phyloP scores from a whole-genome alignment of 2,888 invertebrate genomes.

The Ametastegia equiseti region DNA sequence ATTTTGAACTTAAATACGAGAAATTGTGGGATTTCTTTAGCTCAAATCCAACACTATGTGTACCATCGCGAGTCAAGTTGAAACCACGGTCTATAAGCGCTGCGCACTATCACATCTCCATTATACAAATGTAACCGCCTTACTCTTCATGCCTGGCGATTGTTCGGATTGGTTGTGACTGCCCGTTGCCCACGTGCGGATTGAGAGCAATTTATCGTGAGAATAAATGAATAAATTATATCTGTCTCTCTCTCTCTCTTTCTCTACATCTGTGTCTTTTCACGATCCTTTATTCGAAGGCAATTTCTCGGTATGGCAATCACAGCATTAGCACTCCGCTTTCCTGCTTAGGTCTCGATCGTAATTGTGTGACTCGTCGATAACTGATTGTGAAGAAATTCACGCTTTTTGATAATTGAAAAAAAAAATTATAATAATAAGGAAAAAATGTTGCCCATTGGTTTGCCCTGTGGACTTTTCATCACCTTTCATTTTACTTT shows the following conservation, averaged over 20 bases:
- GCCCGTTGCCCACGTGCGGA: conserved; percentile 60
- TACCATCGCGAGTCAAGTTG: neutral
- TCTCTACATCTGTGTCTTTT: too few species aligned
- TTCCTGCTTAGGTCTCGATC: too few species aligned
- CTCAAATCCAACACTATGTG: conserved; percentile 16
- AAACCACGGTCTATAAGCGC: conserved; percentile 9
- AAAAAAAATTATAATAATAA: too few species aligned
- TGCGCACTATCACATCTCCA: conserved; percentile 1
- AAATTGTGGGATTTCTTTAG: conserved; percentile 33
- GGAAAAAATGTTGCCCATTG: too few species aligned
- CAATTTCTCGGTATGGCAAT: too few species aligned
- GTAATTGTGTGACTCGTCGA: too few species aligned
- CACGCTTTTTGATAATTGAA: too few species aligned
- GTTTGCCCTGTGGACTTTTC: too few species aligned
- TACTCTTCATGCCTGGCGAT: neutral
- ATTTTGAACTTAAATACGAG: neutral
- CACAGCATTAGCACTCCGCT: too few species aligned
- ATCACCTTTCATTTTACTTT: too few species aligned
- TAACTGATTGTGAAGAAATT: too few species aligned
- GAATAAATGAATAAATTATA: conserved; percentile 66
- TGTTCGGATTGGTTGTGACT: conserved; percentile 22
- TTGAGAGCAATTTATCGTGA: conserved; percentile 61
- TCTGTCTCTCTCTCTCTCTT: conserved; percentile 39
- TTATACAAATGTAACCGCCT: conserved; percentile 6
- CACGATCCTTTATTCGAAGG: too few species aligned